Conservation (phyloP, 2,797 vertebrate genomes). For the Zalophus californianus region DNA sequence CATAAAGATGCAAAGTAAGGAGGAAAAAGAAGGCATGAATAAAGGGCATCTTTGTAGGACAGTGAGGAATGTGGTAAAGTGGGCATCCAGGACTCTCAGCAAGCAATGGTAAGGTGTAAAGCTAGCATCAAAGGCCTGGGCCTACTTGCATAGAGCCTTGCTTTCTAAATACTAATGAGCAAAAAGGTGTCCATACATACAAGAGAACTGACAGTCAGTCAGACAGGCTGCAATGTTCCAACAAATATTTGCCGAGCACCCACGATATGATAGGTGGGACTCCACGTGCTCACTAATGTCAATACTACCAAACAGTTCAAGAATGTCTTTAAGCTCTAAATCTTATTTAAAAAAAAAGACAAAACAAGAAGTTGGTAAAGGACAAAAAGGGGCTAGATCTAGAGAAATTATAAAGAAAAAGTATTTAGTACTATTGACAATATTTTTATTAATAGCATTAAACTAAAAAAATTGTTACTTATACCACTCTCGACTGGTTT, state of each 20-base stretch:
- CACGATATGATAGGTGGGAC: too few species aligned
- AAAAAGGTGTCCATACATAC: neutral
- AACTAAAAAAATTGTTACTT: neutral
- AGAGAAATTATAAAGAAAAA: neutral
- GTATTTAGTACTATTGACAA: neutral
- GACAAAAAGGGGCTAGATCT: too few species aligned
- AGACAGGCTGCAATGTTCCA: neutral
- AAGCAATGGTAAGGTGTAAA: neutral
- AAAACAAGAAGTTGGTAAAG: neutral
- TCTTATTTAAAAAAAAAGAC: neutral
- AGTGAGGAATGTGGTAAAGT: neutral
- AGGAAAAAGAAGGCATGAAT: neutral
- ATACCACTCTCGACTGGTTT: neutral
- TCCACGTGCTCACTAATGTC: neutral
- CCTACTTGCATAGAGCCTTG: too few species aligned
- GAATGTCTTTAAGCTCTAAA: neutral
- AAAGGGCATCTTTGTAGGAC: neutral
- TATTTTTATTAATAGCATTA: neutral
- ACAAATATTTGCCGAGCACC: neutral
- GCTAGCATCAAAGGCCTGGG: neutral
- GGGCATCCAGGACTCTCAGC: neutral
- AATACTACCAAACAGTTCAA: neutral
- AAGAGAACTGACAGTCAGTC: neutral
- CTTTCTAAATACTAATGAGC: neutral
- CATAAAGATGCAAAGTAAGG: neutral